Conservation (phyloP, 2,797 vertebrate genomes). For the Percopsis omiscomaycus region DNA sequence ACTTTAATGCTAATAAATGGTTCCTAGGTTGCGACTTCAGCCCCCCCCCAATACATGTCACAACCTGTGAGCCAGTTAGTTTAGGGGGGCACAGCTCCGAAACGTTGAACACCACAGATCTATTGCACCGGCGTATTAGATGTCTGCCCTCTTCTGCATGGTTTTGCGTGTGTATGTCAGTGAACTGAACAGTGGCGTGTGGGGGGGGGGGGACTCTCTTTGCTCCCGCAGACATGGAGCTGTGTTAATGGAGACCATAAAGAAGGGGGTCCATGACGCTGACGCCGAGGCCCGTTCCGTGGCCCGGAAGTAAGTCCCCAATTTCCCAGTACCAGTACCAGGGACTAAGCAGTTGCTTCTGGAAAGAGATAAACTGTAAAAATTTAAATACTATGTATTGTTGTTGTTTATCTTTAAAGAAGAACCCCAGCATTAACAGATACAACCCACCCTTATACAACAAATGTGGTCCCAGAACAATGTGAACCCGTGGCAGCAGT, state of each 20-base stretch:
- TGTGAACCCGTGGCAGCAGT: not conserved
- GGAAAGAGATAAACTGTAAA: not conserved
- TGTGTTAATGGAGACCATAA: conserved; percentile 91
- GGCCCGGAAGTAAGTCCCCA: conserved; percentile 87
- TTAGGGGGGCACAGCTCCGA: not conserved
- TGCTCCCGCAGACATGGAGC: conserved; percentile 80
- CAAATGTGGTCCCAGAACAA: no score
- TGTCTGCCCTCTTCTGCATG: not conserved
- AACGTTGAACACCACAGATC: not conserved
- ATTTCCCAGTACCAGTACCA: not conserved
- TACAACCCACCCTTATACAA: no score
- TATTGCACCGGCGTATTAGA: no score
- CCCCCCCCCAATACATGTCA: no score
- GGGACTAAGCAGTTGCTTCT: not conserved
- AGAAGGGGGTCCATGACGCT: conserved; percentile 94
- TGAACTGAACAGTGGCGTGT: no score
- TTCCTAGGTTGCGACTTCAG: no score
- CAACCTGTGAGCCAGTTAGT: no score
- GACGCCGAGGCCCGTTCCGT: conserved; percentile 93
- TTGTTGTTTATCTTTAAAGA: no score
- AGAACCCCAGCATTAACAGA: no score
- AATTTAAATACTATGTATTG: no score
- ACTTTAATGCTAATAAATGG: no score
- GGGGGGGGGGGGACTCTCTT: not conserved
- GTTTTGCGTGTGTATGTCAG: not conserved